Conservation (phyloP, 2,797 vertebrate genomes). For the Catharus ustulatus region DNA sequence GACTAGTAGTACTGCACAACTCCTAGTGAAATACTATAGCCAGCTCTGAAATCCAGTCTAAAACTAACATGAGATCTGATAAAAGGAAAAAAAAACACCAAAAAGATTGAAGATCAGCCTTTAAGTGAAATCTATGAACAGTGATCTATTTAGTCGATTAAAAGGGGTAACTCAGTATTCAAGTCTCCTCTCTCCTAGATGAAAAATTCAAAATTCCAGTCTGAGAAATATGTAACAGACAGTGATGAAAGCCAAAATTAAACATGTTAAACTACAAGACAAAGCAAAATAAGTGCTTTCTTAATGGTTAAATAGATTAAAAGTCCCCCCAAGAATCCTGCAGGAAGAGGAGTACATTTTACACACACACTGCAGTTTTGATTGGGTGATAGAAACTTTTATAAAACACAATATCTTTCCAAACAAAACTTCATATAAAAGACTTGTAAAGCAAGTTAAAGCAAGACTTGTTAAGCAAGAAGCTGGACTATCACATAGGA, state of each 20-base stretch:
- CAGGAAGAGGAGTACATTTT: background rate
- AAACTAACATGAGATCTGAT: background rate
- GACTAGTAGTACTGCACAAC: background rate
- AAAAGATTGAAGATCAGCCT: background rate
- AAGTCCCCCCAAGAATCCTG: background rate
- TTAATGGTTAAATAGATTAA: background rate
- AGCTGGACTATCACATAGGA: background rate
- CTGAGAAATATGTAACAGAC: background rate
- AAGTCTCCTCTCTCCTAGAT: background rate
- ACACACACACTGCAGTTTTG: background rate
- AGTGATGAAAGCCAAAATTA: background rate
- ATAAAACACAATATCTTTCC: background rate
- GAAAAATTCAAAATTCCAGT: background rate
- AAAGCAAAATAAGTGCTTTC: background rate
- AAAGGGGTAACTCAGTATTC: background rate
- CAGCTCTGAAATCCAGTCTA: background rate
- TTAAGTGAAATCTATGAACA: background rate
- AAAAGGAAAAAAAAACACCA: background rate
- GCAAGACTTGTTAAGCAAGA: background rate
- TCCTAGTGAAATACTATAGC: background rate
- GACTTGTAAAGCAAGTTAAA: background rate
- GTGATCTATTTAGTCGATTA: background rate
- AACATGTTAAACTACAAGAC: background rate
- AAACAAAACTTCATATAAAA: background rate
- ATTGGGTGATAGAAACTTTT: background rate